Evolutionary conservation across 53 echinoderm and acorn worm species (phyloP), one percentile per base, ranked within the genome.

Genomic region (Crossaster papposus): DNA sequence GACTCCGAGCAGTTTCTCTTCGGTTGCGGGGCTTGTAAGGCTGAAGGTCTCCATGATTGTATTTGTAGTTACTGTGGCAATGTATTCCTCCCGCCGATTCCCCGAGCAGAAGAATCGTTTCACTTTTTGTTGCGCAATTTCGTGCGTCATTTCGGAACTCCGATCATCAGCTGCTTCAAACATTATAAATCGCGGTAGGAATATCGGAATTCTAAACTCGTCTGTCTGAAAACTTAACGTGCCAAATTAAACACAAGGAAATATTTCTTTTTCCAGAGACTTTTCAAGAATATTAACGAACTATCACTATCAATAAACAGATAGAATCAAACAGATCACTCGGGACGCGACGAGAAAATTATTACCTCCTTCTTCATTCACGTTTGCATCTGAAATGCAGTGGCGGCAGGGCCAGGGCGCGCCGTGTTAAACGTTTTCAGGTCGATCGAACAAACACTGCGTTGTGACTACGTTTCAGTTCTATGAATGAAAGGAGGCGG

Each of bases 381-480:
- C 62, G 62, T 14, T 36, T 50, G 78, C 37, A 36, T 78, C 18
- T 62, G 44, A 1, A 1, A 9, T 1, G n/a, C n/a, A n/a, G n/a
- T n/a, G n/a, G n/a, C n/a, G n/a, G n/a, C n/a, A n/a, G n/a, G n/a
- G n/a, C n/a, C n/a, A n/a, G n/a, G n/a, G n/a, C n/a, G n/a, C n/a
- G n/a, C n/a, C n/a, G n/a, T n/a, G n/a, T n/a, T n/a, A n/a, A n/a
- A 58, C 58, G 58, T 58, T 58, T 58, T 26, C 28, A 11, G 5
- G 54, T 54, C 14, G 53, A n/a, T n/a, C n/a, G n/a, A n/a, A n/a
- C 14, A 79, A 5, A 1, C n/a, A 18, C n/a, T 72, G 51, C 85
- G 85, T 85, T 32, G 72, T 53, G 53, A 85, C 85, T 73, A 85
- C 85, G 85, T 85, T 85, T 83, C 33, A 54, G 80, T 23, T 28